Percentiles rank a stretch among this genome's conserved stretches.
These are phyloP conservation scores for Antheraea mylitta DNA, from an alignment of 1,140 invertebrate species.

Conservation along the genomic window DNA sequence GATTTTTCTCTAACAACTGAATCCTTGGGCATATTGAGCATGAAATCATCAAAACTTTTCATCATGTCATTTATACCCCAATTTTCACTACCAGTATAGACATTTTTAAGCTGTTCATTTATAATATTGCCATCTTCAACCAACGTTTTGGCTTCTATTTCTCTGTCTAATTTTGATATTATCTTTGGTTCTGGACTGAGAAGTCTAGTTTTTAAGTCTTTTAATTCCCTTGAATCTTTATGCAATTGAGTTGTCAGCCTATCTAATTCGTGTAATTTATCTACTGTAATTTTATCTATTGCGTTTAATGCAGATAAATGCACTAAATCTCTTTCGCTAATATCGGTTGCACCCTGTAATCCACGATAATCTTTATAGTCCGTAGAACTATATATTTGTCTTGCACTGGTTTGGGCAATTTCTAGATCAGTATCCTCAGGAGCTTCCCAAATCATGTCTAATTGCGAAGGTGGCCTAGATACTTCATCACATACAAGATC, in stretches of 20 bases:
- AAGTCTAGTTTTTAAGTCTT: constrained; percentile 85
- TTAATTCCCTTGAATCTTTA: constrained; percentile 88
- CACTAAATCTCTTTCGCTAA: constrained; percentile 88
- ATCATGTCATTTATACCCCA: constrained; percentile 86
- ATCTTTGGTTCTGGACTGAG: constrained; percentile 79
- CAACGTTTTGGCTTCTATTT: constrained; percentile 80
- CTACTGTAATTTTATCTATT: constrained; percentile 87
- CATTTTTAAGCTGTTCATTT: constrained; percentile 84
- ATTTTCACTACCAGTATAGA: constrained; percentile 84
- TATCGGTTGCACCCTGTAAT: constrained; percentile 82
- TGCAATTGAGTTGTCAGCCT: constrained; percentile 86
- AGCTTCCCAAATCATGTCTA: constrained; percentile 91
- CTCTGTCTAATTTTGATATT: constrained; percentile 67
- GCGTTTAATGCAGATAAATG: constrained; percentile 86
- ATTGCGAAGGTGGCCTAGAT: constrained; percentile 82
- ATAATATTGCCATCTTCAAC: constrained; percentile 84
- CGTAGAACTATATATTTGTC: constrained; percentile 86
- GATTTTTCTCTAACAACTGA: constrained; percentile 72
- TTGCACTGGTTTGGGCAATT: constrained; percentile 59
- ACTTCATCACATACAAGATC: constrained; percentile 84
- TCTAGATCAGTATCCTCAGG: constrained; percentile 79
- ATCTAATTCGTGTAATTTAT: constrained; percentile 89
- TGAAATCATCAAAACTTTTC: constrained; percentile 79
- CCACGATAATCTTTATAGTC: constrained; percentile 90
- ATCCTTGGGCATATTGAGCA: constrained; percentile 70